Percentiles rank a stretch among this genome's conserved stretches.
These are phyloP conservation scores for Bacillus rossius DNA, from an alignment of 1,140 invertebrate genomes.

Conservation along the genomic window DNA sequence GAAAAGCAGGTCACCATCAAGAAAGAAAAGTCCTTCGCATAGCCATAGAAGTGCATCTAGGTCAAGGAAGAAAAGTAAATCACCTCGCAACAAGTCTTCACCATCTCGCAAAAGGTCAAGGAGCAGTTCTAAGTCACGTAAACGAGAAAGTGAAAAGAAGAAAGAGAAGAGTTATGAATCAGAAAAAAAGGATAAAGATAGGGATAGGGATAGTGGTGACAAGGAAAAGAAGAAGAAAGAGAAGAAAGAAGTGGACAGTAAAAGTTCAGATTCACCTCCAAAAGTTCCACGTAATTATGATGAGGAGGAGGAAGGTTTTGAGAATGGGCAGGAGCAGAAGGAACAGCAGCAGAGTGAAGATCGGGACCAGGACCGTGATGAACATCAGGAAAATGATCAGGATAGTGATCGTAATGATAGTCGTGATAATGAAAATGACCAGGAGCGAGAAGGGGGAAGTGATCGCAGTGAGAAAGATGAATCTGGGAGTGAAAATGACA, in stretches of 20 bases:
- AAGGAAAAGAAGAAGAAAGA: slow-evolving; percentile 25
- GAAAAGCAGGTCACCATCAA: slow-evolving; percentile 13
- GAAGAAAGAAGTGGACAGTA: slow-evolving; percentile 27
- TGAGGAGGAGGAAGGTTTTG: slow-evolving; percentile 47
- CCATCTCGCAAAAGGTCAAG: slow-evolving; percentile 27
- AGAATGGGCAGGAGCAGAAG: slow-evolving; percentile 21
- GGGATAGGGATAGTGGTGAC: slow-evolving; percentile 14
- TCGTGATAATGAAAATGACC: not conserved
- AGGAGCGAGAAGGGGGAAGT: not conserved
- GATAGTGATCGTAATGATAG: slow-evolving; percentile 25
- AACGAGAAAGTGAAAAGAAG: slow-evolving; percentile 26
- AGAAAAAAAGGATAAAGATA: slow-evolving; percentile 11
- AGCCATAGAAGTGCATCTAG: slow-evolving; percentile 29
- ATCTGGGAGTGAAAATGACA: slow-evolving; percentile 33
- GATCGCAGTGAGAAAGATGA: slow-evolving; percentile 17
- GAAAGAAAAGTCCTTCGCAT: slow-evolving; percentile 19
- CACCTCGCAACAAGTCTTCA: slow-evolving; percentile 41
- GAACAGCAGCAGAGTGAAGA: not conserved
- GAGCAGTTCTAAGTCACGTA: slow-evolving; percentile 25
- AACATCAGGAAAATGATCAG: not conserved
- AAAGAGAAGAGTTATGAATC: slow-evolving; percentile 24
- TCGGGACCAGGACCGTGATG: not conserved
- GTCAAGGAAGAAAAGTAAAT: slow-evolving; percentile 38
- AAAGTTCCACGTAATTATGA: slow-evolving; percentile 48
- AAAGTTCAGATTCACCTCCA: slow-evolving; percentile 25